Conservation (phyloP, 2,113 vertebrate species). For the Lophotis ruficrista region DNA sequence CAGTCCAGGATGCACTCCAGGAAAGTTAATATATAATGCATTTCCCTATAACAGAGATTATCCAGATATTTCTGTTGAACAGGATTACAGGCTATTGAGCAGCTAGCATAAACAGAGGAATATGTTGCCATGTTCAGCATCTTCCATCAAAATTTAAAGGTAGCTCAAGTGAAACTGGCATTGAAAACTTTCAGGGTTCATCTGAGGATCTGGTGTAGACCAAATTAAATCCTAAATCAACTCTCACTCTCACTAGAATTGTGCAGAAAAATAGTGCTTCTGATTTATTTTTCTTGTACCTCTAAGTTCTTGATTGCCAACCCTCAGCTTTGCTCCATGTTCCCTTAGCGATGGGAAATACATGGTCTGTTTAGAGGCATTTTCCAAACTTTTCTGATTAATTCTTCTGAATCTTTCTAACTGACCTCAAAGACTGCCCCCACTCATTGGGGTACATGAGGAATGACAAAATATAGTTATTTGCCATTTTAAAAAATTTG, state of each 20-base stretch:
- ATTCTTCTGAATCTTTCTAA: neutral
- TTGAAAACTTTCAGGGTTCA: neutral
- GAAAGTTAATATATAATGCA: neutral
- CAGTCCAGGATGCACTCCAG: neutral
- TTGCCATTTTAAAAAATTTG: neutral
- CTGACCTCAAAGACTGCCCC: neutral
- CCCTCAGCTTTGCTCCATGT: neutral
- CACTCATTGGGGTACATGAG: neutral
- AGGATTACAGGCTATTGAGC: neutral
- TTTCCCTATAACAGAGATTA: neutral
- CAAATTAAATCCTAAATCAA: neutral
- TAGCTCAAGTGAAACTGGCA: neutral
- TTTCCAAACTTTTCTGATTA: neutral
- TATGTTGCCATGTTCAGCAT: neutral
- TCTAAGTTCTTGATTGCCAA: neutral
- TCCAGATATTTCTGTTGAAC: neutral
- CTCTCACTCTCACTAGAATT: neutral
- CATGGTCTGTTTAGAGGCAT: neutral
- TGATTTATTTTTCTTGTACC: neutral
- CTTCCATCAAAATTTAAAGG: neutral
- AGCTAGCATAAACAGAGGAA: neutral
- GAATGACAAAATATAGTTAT: neutral
- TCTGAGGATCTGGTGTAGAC: neutral
- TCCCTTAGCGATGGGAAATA: neutral
- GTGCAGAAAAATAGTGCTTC: neutral